Evolutionary conservation across 2,888 invertebrate genomes (phyloP), one percentile per base, ranked within the genome.

Genomic region (Clunio marinus): DNA sequence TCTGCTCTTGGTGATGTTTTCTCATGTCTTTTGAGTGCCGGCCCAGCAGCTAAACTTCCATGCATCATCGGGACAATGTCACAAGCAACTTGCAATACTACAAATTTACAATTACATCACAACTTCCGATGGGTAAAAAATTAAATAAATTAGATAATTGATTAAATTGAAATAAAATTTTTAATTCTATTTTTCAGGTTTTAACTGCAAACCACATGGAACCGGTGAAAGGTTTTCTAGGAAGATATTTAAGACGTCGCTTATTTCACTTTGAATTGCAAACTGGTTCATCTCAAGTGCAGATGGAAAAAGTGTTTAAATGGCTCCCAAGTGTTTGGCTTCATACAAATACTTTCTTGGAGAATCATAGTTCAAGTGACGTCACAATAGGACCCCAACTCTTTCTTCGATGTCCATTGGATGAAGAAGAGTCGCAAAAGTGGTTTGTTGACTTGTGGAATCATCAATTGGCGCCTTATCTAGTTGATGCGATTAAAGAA

Each of bases 371-470:
- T 74, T 96, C 96, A 13, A 91, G 94, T 69, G 97, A 98, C 80
- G 96, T 96, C 71, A 97, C 97, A 3, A 94, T 98, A 71, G 97
- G 95, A 73, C 84, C 88, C 75, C 74, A 89, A 77, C 78, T 88
- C 27, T 88, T 88, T 77, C 81, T 88, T 60, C 85, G 86, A 58
- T 88, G 88, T 74, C 88, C 88, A 0, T 81, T 88, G 76, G 88
- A 88, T 73, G 75, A 88, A 71, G 87, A 87, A 71, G 86, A 88
- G 72, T 85, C 86, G 72, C 86, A 85, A 79, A 93, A 94, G 17
- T 99, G 98, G 98, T 99, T 99, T 78, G 95, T 96, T 1, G 95
- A 96, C 77, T 86, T 98, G 65, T 99, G 98, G 98, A 98, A 99
- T 82, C 96, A 96, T 80, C 95, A 96, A 72, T 85, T 99, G 71